Conservation (phyloP, 2,888 invertebrate species). For the Mycalesis mineus region DNA sequence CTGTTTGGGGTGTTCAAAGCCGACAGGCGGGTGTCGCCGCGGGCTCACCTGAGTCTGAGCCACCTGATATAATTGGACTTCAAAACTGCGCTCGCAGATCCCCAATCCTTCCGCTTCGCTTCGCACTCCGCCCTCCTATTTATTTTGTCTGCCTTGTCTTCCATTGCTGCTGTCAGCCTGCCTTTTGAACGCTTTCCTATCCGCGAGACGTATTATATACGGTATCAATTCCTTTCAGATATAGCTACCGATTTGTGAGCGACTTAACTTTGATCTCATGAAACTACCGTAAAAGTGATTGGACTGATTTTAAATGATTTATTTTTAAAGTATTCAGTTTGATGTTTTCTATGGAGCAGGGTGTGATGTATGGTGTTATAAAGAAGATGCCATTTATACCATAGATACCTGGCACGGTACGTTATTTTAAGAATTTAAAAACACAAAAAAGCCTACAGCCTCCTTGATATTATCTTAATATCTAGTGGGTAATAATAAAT, state of each 20-base stretch:
- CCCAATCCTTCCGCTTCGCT: conserved; percentile 75
- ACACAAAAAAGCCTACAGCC: too few species aligned
- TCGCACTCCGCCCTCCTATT: conserved; percentile 63
- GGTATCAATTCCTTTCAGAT: conserved; percentile 65
- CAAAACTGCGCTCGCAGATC: conserved; percentile 74
- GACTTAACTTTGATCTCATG: conserved; percentile 34
- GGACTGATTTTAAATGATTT: conserved; percentile 12
- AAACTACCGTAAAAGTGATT: conserved; percentile 29
- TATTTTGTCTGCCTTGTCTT: conserved; percentile 74
- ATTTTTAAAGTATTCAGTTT: too few species aligned
- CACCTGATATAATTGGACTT: conserved; percentile 77
- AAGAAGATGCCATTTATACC: too few species aligned
- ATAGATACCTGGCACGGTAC: too few species aligned
- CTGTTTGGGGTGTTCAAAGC: background rate
- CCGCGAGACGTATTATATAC: conserved; percentile 59
- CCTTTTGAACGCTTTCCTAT: conserved; percentile 69
- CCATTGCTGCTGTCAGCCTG: conserved; percentile 56
- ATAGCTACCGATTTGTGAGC: conserved; percentile 40
- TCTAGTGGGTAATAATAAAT: too few species aligned
- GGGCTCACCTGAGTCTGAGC: conserved; percentile 42
- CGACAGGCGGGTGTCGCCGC: conserved; percentile 24
- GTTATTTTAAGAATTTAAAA: too few species aligned
- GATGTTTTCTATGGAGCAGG: too few species aligned
- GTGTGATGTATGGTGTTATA: too few species aligned
- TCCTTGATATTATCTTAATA: too few species aligned